These are phyloP conservation scores for Haemorhous mexicanus DNA, from an alignment of 2,113 vertebrate genomes.

Conservation along the genomic window DNA sequence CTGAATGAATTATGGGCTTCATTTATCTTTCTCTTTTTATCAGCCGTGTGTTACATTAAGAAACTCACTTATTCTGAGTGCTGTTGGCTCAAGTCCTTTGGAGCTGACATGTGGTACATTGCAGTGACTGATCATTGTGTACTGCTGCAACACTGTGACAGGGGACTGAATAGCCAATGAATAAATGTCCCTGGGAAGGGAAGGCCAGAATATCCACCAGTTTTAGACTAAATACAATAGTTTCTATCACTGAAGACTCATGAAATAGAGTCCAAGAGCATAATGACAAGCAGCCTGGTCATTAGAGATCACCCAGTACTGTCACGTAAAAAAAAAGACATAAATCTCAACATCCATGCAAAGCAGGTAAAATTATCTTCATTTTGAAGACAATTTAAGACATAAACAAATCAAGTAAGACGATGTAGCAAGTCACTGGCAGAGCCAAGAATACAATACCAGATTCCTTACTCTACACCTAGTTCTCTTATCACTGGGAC, in stretches of 20 bases:
- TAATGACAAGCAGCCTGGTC: background rate
- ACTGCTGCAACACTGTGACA: background rate
- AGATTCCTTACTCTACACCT: fast-evolving
- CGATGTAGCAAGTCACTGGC: background rate
- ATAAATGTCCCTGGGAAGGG: slow-evolving; percentile 11
- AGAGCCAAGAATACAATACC: background rate
- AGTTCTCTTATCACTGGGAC: background rate
- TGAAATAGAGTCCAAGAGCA: background rate
- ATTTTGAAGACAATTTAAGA: background rate
- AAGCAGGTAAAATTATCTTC: background rate
- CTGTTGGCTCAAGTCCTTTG: slow-evolving; percentile 28
- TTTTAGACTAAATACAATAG: slow-evolving; percentile 22
- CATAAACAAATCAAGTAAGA: background rate
- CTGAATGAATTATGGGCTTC: background rate
- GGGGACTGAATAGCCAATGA: background rate
- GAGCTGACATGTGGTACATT: background rate
- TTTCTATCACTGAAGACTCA: background rate
- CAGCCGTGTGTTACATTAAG: background rate
- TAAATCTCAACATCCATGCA: background rate
- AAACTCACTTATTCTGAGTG: slow-evolving; percentile 51
- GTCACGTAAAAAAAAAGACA: background rate
- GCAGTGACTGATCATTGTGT: slow-evolving; percentile 31
- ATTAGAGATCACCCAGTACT: background rate
- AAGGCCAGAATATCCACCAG: background rate
- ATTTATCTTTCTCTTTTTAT: slow-evolving; percentile 37